phyloP scores from a whole-genome alignment of 2,888 invertebrate species.

The Mactromeris polynyma region DNA sequence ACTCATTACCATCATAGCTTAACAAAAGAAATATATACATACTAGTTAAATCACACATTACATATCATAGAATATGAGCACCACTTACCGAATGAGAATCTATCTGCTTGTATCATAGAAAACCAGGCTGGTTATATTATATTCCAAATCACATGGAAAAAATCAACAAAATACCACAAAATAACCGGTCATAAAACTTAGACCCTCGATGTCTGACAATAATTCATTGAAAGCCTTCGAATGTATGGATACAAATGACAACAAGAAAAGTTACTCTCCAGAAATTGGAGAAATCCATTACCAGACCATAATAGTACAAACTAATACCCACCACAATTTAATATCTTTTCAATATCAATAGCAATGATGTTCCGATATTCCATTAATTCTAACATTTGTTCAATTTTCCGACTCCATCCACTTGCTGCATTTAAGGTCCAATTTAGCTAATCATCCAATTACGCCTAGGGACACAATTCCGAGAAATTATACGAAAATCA shows the following conservation, averaged over 20 bases:
- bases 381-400: constrained; percentile 71
- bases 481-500: constrained; percentile 71
- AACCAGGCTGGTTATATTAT: no score
- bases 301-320: constrained; percentile 39
- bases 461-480: constrained; percentile 66
- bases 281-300: constrained; percentile 63
- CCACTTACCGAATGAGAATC: neutral
- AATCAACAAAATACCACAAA: neutral
- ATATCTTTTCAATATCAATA: constrained; percentile 69
- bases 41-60: no score
- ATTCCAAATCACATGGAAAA: neutral
- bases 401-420: constrained; percentile 65
- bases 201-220: constrained; percentile 11
- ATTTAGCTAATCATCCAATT: constrained; percentile 67
- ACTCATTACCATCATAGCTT: neutral
- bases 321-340: constrained; percentile 62
- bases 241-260: constrained; percentile 28
- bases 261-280: constrained; percentile 49
- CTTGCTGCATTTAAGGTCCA: constrained; percentile 60
- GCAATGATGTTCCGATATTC: constrained; percentile 61
- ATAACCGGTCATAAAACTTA: neutral
- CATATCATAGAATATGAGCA: neutral
- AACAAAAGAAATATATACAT: neutral
- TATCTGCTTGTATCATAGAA: no score
- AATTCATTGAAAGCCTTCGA: constrained; percentile 33